Conservation (phyloP, 2,113 vertebrate species). For the Equus quagga region DNA sequence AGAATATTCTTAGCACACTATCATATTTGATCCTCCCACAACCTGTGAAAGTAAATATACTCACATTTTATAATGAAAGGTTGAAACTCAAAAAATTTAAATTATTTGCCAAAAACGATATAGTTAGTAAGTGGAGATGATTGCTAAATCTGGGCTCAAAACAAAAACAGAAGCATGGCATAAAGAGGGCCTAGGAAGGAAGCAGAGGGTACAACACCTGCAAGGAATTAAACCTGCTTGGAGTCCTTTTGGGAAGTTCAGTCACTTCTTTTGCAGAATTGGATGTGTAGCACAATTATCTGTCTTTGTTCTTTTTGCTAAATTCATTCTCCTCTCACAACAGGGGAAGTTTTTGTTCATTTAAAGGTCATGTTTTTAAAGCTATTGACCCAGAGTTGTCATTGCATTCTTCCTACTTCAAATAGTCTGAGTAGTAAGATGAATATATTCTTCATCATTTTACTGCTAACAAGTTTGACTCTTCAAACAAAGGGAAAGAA, state of each 20-base stretch:
- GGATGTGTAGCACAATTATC: not conserved
- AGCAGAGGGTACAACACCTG: not conserved
- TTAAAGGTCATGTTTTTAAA: conserved; percentile 52
- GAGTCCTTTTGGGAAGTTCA: not conserved
- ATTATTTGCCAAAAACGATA: not conserved
- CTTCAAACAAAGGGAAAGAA: conserved; percentile 29
- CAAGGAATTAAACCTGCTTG: not conserved
- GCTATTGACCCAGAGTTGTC: conserved; percentile 33
- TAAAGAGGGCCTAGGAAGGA: not conserved
- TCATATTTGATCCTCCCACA: not conserved
- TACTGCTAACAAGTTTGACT: not conserved
- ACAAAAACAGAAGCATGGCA: not conserved
- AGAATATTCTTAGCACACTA: not conserved
- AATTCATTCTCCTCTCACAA: not conserved
- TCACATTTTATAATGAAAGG: not conserved
- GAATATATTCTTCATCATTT: conserved; percentile 51
- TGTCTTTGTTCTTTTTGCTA: not conserved
- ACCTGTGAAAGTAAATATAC: not conserved
- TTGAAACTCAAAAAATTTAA: not conserved
- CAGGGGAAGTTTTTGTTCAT: not conserved
- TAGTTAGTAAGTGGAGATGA: not conserved
- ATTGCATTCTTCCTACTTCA: conserved; percentile 50
- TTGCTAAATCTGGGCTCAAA: not conserved
- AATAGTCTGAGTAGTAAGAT: conserved; percentile 43
- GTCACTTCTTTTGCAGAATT: not conserved